Evolutionary conservation across 2,888 invertebrate genomes (phyloP), one percentile per base, ranked within the genome.

Genomic region (Nyleta sp.): DNA sequence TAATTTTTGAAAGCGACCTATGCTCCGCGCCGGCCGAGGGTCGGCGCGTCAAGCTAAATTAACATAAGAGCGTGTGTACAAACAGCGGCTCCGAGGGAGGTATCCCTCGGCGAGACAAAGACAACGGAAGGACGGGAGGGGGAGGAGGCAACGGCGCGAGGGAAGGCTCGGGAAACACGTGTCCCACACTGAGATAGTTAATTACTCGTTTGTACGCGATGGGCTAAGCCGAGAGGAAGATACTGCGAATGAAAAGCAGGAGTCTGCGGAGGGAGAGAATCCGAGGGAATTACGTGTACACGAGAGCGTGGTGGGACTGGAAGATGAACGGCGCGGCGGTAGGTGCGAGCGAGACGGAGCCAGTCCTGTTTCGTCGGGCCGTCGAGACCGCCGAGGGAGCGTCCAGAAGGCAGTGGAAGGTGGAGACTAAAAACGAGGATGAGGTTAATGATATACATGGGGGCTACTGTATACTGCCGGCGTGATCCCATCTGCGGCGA

Each of bases 1-100:
- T 85, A 82, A 86, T 85, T 86, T 86, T 85, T 84, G 83, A 82
- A 81, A 79, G 82, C 83, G 78, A 81, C 80, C 78, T 80, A 48
- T 60, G 57, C 67, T 28, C 4, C 22, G 10, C 11, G 70, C n/a
- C n/a, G n/a, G n/a, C 52, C 62, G 67, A 82, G 83, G 81, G 82
- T 81, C 82, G 78, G 87, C 88, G 88, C 86, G 88, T 88, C 88
- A 88, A 90, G 88, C 87, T 86, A 88, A 90, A 90, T 90, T 90
- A 90, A 89, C 90, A 89, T 89, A 89, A 89, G 90, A 89, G 88
- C 89, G 87, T 89, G 89, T 89, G 88, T 89, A 90, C 88, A 90
- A 90, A 90, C 90, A 87, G 84, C 80, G 81, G 80, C 83, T 78
- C 81, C 78, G 78, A 81, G 84, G 81, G 78, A 72, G 68, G 73